Conservation (phyloP, 2,113 vertebrate genomes). For the Rhizomys pruinosus region DNA sequence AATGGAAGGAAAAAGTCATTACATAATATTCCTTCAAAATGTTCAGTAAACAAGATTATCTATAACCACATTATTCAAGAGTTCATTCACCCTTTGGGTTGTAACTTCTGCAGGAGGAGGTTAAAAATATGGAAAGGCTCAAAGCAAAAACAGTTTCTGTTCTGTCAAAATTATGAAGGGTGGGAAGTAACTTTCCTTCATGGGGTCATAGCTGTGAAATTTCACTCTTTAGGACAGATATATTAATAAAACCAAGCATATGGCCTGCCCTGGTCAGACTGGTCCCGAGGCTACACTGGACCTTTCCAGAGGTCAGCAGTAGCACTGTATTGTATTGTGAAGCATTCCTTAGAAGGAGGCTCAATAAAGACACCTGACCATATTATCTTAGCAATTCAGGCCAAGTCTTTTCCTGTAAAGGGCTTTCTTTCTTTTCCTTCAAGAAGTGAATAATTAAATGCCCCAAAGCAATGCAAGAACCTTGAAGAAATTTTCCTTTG, state of each 20-base stretch:
- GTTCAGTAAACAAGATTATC: constrained; percentile 54
- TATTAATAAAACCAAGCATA: constrained; percentile 67
- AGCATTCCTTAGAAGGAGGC: background rate
- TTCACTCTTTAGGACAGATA: constrained; percentile 44
- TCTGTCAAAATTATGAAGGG: constrained; percentile 44
- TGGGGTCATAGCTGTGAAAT: constrained; percentile 28
- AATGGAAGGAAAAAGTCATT: constrained; percentile 40
- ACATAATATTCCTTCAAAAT: constrained; percentile 57
- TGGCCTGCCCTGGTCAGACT: background rate
- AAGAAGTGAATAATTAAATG: constrained; percentile 41
- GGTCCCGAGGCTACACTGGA: background rate
- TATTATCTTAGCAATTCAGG: constrained; percentile 23
- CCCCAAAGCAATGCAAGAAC: background rate
- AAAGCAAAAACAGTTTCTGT: constrained; percentile 30
- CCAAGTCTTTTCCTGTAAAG: constrained; percentile 34
- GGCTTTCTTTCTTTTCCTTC: background rate
- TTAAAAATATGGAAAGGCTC: constrained; percentile 50
- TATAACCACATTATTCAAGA: constrained; percentile 51
- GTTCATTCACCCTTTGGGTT: constrained; percentile 25
- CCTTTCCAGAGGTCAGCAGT: constrained; percentile 20
- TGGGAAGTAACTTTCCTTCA: constrained; percentile 33
- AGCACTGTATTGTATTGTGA: constrained; percentile 28
- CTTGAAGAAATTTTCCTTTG: background rate
- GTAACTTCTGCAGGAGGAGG: background rate
- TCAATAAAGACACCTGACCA: background rate